These are phyloP conservation scores for Archaeoteleia sp. DNA, from an alignment of 2,888 invertebrate genomes.

Conservation along the genomic window DNA sequence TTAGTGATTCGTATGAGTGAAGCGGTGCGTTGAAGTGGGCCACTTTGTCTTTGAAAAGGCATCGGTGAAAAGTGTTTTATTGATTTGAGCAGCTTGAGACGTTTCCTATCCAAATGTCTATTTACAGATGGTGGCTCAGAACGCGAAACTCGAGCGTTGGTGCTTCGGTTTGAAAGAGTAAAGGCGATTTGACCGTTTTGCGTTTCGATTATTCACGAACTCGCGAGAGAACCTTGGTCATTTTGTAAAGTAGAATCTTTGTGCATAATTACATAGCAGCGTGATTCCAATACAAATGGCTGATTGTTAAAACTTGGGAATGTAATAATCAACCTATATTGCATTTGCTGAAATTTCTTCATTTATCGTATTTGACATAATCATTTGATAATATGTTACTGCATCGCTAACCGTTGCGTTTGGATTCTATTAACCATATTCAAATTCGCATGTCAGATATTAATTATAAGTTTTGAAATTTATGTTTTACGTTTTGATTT, in stretches of 20 bases:
- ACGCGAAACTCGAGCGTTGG: constrained; percentile 48
- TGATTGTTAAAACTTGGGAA: no score
- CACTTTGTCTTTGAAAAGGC: constrained; percentile 1
- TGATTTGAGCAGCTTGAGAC: constrained; percentile 9
- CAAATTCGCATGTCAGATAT: constrained; percentile 17
- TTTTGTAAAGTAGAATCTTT: no score
- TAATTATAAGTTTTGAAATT: constrained; percentile 15
- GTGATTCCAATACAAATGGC: no score
- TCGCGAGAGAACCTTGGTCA: no score
- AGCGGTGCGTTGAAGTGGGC: no score
- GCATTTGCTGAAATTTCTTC: no score
- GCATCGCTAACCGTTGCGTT: no score
- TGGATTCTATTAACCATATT: no score
- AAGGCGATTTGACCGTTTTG: constrained; percentile 9
- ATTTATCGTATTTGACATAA: no score
- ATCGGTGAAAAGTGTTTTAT: constrained; percentile 6
- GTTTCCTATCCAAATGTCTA: constrained; percentile 11
- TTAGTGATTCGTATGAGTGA: constrained; percentile 4
- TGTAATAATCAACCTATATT: no score
- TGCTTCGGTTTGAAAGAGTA: constrained; percentile 39
- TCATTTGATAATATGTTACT: no score
- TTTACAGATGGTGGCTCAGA: constrained; percentile 56
- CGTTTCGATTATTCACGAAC: not conserved
- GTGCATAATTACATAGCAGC: not conserved
- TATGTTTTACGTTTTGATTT: no score